phyloP scores from a whole-genome alignment of 2,888 invertebrate species.

The Tenthredo distinguenda region DNA sequence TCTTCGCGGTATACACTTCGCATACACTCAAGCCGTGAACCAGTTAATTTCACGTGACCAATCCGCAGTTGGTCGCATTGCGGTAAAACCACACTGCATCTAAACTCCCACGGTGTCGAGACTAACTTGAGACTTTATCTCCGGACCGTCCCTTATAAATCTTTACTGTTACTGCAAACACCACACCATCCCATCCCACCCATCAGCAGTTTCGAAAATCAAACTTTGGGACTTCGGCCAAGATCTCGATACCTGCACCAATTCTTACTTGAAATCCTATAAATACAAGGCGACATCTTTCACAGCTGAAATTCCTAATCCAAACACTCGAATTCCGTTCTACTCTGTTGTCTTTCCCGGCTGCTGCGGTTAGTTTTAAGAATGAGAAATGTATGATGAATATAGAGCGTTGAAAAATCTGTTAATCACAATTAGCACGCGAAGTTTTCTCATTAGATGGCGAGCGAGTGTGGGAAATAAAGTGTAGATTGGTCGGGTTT shows the following conservation, averaged over 20 bases:
- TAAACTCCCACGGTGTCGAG: conserved; percentile 50
- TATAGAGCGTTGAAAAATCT: not conserved
- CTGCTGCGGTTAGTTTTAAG: not conserved
- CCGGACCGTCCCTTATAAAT: conserved; percentile 25
- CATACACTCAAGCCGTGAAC: conserved; percentile 20
- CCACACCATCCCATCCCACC: not conserved
- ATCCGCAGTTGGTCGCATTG: conserved; percentile 59
- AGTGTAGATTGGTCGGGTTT: conserved; percentile 56
- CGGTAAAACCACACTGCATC: conserved; percentile 54
- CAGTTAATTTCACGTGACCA: conserved; percentile 56
- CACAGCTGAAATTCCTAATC: not conserved
- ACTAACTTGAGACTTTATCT: conserved; percentile 44
- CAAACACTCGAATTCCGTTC: not conserved
- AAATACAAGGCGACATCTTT: not conserved
- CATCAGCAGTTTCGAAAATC: conserved; percentile 65
- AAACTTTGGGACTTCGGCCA: conserved; percentile 62
- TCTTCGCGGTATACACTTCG: not conserved
- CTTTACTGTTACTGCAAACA: conserved; percentile 27
- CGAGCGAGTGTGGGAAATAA: conserved; percentile 9
- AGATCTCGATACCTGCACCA: conserved; percentile 48
- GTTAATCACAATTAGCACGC: not conserved
- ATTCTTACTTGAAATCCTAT: not conserved
- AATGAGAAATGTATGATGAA: not conserved
- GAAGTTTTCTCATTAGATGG: conserved; percentile 32
- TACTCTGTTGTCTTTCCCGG: not conserved